Conservation (phyloP, 2,888 invertebrate species). For the Amorpha juglandis region DNA sequence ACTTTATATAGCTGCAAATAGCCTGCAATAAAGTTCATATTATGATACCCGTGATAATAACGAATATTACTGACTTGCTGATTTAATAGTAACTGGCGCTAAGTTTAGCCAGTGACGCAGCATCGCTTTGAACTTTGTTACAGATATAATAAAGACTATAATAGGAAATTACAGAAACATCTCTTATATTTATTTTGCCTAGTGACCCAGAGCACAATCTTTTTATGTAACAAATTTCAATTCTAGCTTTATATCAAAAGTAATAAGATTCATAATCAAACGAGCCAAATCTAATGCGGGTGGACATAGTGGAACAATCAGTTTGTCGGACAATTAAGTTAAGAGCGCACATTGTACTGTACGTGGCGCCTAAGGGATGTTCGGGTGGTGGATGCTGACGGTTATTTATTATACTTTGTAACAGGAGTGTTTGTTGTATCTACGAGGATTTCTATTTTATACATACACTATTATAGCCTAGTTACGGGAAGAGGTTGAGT, state of each 20-base stretch:
- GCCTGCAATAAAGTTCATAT: conserved; percentile 8
- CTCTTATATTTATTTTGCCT: conserved; percentile 10
- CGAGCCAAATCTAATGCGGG: conserved; percentile 11
- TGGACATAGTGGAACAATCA: conserved; percentile 22
- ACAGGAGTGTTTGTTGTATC: conserved; percentile 5
- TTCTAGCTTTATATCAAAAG: background rate
- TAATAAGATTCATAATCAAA: conserved; percentile 6
- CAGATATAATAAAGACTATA: background rate
- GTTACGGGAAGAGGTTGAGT: background rate
- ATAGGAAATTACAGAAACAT: background rate
- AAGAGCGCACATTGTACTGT: conserved; percentile 15
- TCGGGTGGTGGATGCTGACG: background rate
- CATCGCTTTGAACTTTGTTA: background rate
- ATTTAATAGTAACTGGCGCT: conserved; percentile 22
- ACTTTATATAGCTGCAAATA: conserved; percentile 5
- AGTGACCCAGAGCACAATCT: background rate
- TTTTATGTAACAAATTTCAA: background rate
- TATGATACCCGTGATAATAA: conserved; percentile 7
- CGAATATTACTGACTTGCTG: conserved; percentile 27
- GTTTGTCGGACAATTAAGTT: conserved; percentile 23
- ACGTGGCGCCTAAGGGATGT: conserved; percentile 11
- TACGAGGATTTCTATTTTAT: conserved; percentile 10
- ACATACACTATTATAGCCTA: background rate
- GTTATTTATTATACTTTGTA: background rate
- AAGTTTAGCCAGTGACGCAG: background rate